phyloP scores from a whole-genome alignment of 2,797 vertebrate species.

The Cyprinodon diabolis region DNA sequence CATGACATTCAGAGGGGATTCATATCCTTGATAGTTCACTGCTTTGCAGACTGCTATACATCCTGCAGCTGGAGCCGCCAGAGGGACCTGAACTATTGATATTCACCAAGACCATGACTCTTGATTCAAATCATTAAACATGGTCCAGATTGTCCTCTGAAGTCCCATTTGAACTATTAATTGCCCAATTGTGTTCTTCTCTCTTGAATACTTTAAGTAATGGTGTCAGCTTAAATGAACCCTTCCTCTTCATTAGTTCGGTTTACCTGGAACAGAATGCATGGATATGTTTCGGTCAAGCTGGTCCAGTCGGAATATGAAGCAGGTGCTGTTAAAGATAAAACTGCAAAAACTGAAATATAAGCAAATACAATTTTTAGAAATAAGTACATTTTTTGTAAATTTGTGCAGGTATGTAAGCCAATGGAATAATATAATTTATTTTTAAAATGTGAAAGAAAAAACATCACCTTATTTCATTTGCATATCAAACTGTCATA shows the following conservation, averaged over 20 bases:
- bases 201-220: background rate
- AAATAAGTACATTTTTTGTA: too few relatives aligned
- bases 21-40: conserved; percentile 56
- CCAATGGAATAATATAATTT: too few relatives aligned
- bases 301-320: conserved; percentile 32
- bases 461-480: too few relatives aligned
- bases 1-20: conserved; percentile 49
- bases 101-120: conserved; percentile 49
- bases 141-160: conserved; percentile 43
- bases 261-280: background rate
- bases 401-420: too few relatives aligned
- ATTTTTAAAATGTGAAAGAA: too few relatives aligned
- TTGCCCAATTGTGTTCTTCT: conserved; percentile 14
- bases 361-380: too few relatives aligned
- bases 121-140: conserved; percentile 64
- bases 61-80: conserved; percentile 28
- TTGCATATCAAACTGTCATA: too few relatives aligned
- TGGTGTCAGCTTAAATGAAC: background rate
- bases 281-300: conserved; percentile 38
- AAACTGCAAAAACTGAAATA: too few relatives aligned
- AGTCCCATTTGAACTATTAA: conserved; percentile 64
- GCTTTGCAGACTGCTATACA: conserved; percentile 45
- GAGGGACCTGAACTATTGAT: conserved; percentile 30
- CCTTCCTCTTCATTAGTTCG: background rate
- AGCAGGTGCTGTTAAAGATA: conserved; percentile 12